These are phyloP conservation scores for Kuschelorhynchus macadamiae DNA, from an alignment of 2,888 invertebrate species.

Conservation along the genomic window DNA sequence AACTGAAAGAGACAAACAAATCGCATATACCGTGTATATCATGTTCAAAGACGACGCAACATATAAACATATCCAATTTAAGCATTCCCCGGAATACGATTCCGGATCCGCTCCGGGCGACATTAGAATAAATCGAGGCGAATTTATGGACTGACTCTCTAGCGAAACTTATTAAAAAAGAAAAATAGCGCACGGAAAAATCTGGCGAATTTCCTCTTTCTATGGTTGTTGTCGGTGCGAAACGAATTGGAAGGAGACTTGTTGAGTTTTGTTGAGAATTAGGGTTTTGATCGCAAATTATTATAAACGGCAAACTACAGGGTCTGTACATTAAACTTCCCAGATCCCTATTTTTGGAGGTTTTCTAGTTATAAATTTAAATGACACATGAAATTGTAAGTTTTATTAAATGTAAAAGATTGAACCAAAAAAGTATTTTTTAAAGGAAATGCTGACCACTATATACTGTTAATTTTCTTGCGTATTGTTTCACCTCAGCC, in stretches of 20 bases:
- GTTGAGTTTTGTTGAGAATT: constrained; percentile 21
- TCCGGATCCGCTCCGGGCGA: constrained; percentile 32
- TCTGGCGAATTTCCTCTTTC: constrained; percentile 21
- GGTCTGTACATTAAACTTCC: too few relatives aligned
- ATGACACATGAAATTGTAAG: too few relatives aligned
- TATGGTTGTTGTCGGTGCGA: constrained; percentile 23
- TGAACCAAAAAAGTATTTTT: too few relatives aligned
- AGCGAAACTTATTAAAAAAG: constrained; percentile 35
- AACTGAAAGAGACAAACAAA: not conserved
- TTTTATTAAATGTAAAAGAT: too few relatives aligned
- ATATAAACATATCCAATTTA: constrained; percentile 29
- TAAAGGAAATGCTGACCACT: too few relatives aligned
- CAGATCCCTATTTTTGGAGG: too few relatives aligned
- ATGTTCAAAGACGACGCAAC: constrained; percentile 27
- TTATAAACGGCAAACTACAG: too few relatives aligned
- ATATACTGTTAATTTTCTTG: too few relatives aligned
- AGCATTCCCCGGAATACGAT: constrained; percentile 30
- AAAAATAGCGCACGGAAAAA: constrained; percentile 26
- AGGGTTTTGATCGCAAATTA: too few relatives aligned
- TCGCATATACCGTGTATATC: constrained; percentile 13
- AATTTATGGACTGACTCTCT: constrained; percentile 35
- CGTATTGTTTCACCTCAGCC: too few relatives aligned
- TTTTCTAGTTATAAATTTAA: too few relatives aligned
- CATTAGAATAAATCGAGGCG: constrained; percentile 34
- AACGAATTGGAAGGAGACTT: constrained; percentile 17